Percentiles rank a stretch among this genome's conserved stretches.
Evolutionary conservation across 1,140 invertebrate genomes (phyloP).

Genomic region (Drosophila ohnishii): DNA sequence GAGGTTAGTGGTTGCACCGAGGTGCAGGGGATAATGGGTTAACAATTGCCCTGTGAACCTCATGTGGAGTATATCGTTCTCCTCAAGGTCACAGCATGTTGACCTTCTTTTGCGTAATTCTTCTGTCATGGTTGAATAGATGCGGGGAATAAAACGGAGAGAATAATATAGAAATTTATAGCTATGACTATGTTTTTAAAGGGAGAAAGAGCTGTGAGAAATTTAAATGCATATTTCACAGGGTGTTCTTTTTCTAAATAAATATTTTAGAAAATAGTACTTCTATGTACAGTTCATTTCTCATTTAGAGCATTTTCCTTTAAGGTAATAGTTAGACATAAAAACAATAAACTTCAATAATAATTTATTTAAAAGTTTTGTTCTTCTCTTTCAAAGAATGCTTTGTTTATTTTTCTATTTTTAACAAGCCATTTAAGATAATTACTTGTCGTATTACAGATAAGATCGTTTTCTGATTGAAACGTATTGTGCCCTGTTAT

Average conservation of each 20-base stretch:
- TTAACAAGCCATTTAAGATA: constrained; percentile 9
- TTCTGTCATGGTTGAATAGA: constrained; percentile 2
- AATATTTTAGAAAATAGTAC: too few relatives aligned
- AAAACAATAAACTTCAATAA: neutral
- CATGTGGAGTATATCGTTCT: constrained; percentile 11
- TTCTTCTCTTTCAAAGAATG: neutral
- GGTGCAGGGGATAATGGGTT: neutral
- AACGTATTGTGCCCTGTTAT: constrained; percentile 4
- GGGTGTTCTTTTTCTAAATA: too few relatives aligned
- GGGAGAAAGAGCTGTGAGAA: neutral
- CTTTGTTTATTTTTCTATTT: neutral
- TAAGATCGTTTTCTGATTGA: constrained; percentile 18
- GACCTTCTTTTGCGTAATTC: constrained; percentile 48
- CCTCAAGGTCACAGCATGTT: constrained; percentile 59
- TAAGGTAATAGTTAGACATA: neutral
- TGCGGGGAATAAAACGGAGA: neutral
- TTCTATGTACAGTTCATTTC: too few relatives aligned
- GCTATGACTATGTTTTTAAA: neutral
- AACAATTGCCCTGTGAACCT: constrained; percentile 46
- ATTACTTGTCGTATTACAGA: constrained; percentile 9
- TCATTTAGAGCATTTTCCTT: neutral
- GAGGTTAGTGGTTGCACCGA: neutral
- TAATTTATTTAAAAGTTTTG: neutral
- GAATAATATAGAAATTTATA: neutral
- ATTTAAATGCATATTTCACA: neutral